Evolutionary conservation across 2,888 invertebrate species (phyloP).

Genomic region (Tenthredo distinguenda): DNA sequence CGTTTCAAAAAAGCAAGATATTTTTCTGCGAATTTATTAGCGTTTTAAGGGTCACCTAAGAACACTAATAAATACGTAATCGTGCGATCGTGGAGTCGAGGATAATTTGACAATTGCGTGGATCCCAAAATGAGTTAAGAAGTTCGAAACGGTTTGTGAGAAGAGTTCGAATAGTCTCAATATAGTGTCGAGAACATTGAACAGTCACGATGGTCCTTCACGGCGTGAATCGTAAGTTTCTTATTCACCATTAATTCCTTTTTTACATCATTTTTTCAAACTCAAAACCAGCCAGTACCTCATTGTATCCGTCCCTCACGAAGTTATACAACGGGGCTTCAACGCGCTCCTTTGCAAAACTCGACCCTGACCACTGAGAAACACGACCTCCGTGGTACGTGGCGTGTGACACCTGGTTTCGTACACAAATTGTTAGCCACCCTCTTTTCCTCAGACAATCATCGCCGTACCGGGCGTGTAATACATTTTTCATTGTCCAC

Average conservation of each 20-base stretch:
- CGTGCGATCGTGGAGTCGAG: background rate
- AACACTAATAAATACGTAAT: slow-evolving; percentile 3
- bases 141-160: slow-evolving; percentile 31
- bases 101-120: background rate
- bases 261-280: slow-evolving; percentile 1
- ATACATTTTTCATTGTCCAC: slow-evolving; percentile 3
- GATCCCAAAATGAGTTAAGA: slow-evolving; percentile 40
- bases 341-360: background rate
- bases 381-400: background rate
- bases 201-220: slow-evolving; percentile 75
- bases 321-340: background rate
- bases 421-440: slow-evolving; percentile 1
- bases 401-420: slow-evolving; percentile 15
- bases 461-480: background rate
- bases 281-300: background rate
- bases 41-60: slow-evolving; percentile 16
- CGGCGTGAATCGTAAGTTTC: slow-evolving; percentile 76
- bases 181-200: slow-evolving; percentile 59
- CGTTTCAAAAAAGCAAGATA: background rate
- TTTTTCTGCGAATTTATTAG: background rate
- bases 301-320: background rate
- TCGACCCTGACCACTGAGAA: slow-evolving; percentile 34
- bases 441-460: background rate
- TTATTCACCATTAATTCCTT: background rate
- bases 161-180: background rate